A percentile compares a stretch with the other conserved stretches of the same genome.
Evolutionary conservation across 2,113 vertebrate species (phyloP).

Genomic region (Microtus richardsoni): DNA sequence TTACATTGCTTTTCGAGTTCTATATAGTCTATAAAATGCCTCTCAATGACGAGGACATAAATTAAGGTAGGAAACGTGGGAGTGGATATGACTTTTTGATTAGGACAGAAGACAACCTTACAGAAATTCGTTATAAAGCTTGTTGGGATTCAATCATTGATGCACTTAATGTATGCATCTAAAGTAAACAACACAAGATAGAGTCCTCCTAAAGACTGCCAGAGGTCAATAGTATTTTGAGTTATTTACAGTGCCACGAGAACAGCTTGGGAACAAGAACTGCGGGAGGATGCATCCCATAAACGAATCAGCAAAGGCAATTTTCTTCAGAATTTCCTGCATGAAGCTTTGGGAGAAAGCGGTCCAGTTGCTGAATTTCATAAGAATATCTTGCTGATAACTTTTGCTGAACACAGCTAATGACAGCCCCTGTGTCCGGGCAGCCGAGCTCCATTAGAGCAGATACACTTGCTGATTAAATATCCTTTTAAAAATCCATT

Average conservation of each 20-base stretch:
- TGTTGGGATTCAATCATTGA: background rate
- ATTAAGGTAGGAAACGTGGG: background rate
- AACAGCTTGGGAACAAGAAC: background rate
- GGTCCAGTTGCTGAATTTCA: background rate
- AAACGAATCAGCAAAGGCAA: background rate
- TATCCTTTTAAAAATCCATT: background rate
- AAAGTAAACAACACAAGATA: background rate
- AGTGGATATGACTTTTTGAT: background rate
- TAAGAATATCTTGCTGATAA: background rate
- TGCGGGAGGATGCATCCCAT: background rate
- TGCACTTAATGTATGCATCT: fast-evolving
- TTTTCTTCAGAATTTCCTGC: background rate
- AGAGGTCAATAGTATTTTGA: conserved; percentile 52
- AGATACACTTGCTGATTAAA: conserved; percentile 52
- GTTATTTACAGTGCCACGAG: background rate
- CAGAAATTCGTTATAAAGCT: background rate
- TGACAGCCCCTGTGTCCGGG: conserved; percentile 24
- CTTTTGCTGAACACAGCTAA: background rate
- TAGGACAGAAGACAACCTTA: background rate
- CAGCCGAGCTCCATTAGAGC: background rate
- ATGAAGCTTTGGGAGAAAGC: background rate
- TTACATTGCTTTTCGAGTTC: background rate
- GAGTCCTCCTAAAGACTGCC: fast-evolving
- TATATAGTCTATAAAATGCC: background rate
- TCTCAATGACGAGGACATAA: background rate